These are phyloP conservation scores for Drosophila testacea DNA, from an alignment of 2,888 invertebrate genomes.

Conservation along the genomic window DNA sequence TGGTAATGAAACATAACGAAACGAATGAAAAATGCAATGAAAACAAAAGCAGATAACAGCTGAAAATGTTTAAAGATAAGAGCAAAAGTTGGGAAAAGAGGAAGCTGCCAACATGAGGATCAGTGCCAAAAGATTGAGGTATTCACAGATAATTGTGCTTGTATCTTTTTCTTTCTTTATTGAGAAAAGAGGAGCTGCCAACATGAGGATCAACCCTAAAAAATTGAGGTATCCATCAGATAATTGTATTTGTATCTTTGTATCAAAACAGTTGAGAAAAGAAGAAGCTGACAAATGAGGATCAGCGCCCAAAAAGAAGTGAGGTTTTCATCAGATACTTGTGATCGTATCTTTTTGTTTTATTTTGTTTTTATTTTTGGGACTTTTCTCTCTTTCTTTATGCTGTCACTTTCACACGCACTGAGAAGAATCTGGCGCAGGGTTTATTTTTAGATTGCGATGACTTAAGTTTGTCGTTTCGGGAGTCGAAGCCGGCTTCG, in stretches of 20 bases:
- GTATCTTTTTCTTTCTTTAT: neutral
- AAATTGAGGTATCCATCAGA: no score
- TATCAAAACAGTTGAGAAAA: no score
- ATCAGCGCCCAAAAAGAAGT: slow-evolving; percentile 8
- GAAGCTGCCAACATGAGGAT: slow-evolving; percentile 16
- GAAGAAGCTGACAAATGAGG: slow-evolving; percentile 14
- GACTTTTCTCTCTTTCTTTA: slow-evolving; percentile 1
- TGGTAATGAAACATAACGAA: slow-evolving; percentile 34
- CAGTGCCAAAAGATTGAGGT: neutral
- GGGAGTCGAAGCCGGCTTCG: slow-evolving; percentile 2
- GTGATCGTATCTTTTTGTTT: neutral
- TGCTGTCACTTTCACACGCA: slow-evolving; percentile 78
- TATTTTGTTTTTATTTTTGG: neutral
- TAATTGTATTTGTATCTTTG: no score
- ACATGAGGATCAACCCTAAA: slow-evolving; percentile 19
- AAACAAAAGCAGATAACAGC: slow-evolving; percentile 2
- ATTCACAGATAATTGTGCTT: neutral
- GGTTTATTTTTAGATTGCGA: slow-evolving; percentile 70
- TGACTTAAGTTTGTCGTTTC: slow-evolving; percentile 49
- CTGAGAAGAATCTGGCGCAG: slow-evolving; percentile 61
- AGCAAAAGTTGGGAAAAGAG: neutral
- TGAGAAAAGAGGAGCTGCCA: neutral
- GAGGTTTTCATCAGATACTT: slow-evolving; percentile 11
- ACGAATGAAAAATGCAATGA: slow-evolving; percentile 11
- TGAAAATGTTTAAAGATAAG: slow-evolving; percentile 3